Evolutionary conservation across 2,797 vertebrate genomes (phyloP).

Genomic region (Myotis vivesi): DNA sequence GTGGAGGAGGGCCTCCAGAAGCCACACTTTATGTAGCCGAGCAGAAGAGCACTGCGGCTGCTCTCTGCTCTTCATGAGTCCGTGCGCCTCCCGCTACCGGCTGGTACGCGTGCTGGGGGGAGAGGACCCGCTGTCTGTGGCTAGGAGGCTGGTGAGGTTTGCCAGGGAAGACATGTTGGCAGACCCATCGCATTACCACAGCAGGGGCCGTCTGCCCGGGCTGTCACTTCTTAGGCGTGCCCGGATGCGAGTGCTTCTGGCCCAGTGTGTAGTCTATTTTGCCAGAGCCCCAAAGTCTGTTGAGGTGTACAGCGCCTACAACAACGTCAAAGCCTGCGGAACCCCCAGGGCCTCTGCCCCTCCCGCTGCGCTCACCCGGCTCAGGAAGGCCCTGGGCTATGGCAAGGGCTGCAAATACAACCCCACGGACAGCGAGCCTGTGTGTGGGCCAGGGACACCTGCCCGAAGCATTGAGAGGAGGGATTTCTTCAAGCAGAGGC

Average conservation of each 20-base stretch:
- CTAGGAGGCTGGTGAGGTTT: no score
- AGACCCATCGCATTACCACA: conserved; percentile 94
- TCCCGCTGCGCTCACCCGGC: conserved; percentile 92
- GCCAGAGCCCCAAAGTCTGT: conserved; percentile 94
- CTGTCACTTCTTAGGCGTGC: conserved; percentile 98
- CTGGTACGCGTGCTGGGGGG: no score
- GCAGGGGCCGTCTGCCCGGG: conserved; percentile 96
- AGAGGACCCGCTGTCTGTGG: no score
- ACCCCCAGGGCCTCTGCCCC: conserved; percentile 92
- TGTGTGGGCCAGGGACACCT: conserved; percentile 94
- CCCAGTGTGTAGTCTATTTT: conserved; percentile 94
- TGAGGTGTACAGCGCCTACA: conserved; percentile 92
- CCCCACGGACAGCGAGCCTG: conserved; percentile 86
- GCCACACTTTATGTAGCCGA: no score
- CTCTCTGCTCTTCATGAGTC: no score
- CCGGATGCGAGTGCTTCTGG: conserved; percentile 97
- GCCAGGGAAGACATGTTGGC: conserved; percentile 88
- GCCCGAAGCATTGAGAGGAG: conserved; percentile 89
- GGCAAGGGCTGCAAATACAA: conserved; percentile 95
- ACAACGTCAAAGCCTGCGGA: conserved; percentile 92
- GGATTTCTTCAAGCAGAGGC: conserved; percentile 87
- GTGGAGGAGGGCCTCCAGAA: no score
- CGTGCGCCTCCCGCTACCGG: no score
- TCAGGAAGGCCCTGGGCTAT: conserved; percentile 96
- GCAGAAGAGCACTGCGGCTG: no score